A percentile compares a stretch with the other conserved stretches of the same genome.
Conservation (phyloP, 2,113 vertebrate genomes). For the Orcinus orca region DNA sequence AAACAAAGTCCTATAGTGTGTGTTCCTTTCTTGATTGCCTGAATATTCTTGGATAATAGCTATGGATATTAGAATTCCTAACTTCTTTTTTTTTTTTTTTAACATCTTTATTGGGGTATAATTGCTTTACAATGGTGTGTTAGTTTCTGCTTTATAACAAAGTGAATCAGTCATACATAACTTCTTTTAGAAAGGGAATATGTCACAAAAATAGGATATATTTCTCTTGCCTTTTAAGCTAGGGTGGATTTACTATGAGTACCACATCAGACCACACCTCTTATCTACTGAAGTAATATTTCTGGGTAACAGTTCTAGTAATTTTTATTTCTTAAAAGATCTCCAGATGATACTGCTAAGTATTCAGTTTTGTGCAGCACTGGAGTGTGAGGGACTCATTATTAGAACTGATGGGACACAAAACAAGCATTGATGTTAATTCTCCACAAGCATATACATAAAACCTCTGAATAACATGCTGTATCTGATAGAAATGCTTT, state of each 20-base stretch:
- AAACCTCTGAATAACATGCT: not conserved
- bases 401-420: not conserved
- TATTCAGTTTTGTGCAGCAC: not conserved
- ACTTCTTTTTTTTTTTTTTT: too few species aligned
- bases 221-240: not conserved
- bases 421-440: not conserved
- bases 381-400: not conserved
- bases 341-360: not conserved
- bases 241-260: not conserved
- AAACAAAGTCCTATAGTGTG: not conserved
- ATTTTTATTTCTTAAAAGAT: not conserved
- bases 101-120: too few species aligned
- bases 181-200: not conserved
- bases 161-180: too few species aligned
- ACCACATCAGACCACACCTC: not conserved
- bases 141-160: too few species aligned
- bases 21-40: not conserved
- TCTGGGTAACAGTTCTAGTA: not conserved
- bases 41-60: not conserved
- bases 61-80: not conserved
- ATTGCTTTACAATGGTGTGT: too few species aligned
- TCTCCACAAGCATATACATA: not conserved
- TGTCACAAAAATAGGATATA: not conserved
- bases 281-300: not conserved
- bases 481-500: constrained; percentile 41